Percentiles rank a stretch among this genome's conserved stretches.
phyloP scores from a whole-genome alignment of 2,888 invertebrate genomes.

The Heteromurus nitidus region DNA sequence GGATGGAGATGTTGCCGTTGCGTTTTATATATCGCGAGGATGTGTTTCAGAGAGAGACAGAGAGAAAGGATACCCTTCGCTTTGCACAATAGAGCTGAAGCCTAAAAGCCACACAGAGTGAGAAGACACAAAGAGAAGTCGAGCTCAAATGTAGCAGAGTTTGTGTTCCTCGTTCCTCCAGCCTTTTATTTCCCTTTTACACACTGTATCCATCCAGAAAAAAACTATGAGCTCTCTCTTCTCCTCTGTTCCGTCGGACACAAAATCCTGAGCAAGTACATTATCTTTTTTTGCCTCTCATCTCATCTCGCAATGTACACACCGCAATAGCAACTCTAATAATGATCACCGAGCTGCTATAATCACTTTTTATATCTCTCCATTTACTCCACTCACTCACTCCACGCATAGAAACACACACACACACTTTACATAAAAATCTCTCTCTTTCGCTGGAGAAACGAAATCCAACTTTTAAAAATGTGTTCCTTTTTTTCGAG shows the following conservation, averaged over 20 bases:
- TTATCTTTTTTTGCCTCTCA: neutral
- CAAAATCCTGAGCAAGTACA: neutral
- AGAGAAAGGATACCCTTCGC: slow-evolving; percentile 60
- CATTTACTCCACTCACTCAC: neutral
- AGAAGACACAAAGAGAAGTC: too few species aligned
- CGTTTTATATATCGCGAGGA: neutral
- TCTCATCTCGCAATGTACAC: neutral
- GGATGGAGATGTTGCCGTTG: neutral
- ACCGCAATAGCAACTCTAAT: neutral
- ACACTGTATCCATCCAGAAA: too few species aligned
- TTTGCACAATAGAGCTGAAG: neutral
- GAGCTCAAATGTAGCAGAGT: too few species aligned
- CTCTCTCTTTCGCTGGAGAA: too few species aligned
- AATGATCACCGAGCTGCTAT: too few species aligned
- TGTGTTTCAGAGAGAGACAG: neutral
- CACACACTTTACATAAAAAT: too few species aligned
- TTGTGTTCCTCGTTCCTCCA: slow-evolving; percentile 3
- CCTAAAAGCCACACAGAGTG: slow-evolving; percentile 4
- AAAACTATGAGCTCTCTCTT: too few species aligned
- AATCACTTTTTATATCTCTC: neutral
- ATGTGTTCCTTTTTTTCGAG: too few species aligned
- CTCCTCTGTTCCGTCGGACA: neutral
- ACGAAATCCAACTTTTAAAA: too few species aligned
- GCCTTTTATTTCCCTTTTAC: slow-evolving; percentile 26
- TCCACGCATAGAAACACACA: too few species aligned